phyloP scores from a whole-genome alignment of 2,888 invertebrate species.

The Limulus polyphemus region DNA sequence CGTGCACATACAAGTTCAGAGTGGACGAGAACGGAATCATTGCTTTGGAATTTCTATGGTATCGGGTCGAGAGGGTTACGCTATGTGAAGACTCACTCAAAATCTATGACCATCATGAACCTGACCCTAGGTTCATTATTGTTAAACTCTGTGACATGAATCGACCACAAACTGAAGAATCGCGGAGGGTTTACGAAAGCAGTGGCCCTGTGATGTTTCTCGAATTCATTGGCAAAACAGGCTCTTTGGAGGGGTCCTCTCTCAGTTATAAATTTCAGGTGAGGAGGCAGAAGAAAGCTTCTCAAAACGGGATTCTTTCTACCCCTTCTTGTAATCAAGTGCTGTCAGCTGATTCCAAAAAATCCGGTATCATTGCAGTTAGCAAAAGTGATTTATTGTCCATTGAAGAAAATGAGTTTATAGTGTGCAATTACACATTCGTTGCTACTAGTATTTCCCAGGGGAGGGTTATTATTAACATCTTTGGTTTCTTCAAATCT shows the following conservation, averaged over 20 bases:
- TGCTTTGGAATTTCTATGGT: constrained; percentile 59
- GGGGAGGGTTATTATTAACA: constrained; percentile 23
- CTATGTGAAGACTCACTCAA: constrained; percentile 47
- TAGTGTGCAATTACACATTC: constrained; percentile 26
- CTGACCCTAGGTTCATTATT: constrained; percentile 77
- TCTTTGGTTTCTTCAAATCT: constrained; percentile 8
- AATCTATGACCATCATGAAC: constrained; percentile 72
- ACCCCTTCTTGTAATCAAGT: constrained; percentile 16
- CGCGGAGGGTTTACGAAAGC: constrained; percentile 21
- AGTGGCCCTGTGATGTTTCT: constrained; percentile 24
- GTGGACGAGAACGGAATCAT: constrained; percentile 62
- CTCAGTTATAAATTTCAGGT: constrained; percentile 37
- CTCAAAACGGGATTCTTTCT: constrained; percentile 17
- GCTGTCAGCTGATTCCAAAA: background rate
- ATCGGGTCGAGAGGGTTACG: constrained; percentile 25
- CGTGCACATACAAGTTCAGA: constrained; percentile 60
- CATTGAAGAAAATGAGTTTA: too few relatives aligned
- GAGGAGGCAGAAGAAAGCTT: constrained; percentile 19
- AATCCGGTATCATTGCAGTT: too few relatives aligned
- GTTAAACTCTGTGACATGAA: constrained; percentile 83
- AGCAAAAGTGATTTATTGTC: too few relatives aligned
- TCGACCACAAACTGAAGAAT: constrained; percentile 16
- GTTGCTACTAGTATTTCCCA: constrained; percentile 27
- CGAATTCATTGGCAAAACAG: constrained; percentile 56
- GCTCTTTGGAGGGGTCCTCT: constrained; percentile 86